A percentile compares a stretch with the other conserved stretches of the same genome.
These are phyloP conservation scores for Brenthis hecate DNA, from an alignment of 2,888 invertebrate species.

Conservation along the genomic window DNA sequence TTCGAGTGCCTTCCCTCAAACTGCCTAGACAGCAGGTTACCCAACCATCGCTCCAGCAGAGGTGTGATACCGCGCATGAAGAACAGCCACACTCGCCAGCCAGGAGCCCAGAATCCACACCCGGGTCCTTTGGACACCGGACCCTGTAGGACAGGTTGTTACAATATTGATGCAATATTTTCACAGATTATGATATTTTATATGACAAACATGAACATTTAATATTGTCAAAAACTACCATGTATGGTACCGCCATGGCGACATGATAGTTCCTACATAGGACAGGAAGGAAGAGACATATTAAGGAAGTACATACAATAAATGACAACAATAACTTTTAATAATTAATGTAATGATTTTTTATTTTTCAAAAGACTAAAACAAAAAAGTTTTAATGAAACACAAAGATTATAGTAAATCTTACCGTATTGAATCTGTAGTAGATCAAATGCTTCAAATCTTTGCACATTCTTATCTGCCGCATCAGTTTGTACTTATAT, in stretches of 20 bases:
- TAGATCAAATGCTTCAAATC: constrained; percentile 99
- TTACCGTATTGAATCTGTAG: constrained; percentile 98
- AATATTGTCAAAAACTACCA: too few species aligned
- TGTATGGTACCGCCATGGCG: too few species aligned
- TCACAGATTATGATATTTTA: too few species aligned
- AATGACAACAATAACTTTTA: too few species aligned
- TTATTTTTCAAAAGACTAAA: neutral
- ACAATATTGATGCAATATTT: too few species aligned
- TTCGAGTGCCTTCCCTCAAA: constrained; percentile 99
- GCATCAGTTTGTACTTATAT: constrained; percentile 99
- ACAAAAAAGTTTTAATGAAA: constrained; percentile 12
- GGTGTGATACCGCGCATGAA: constrained; percentile 99
- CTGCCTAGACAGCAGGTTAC: constrained; percentile 98
- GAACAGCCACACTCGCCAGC: constrained; percentile 99
- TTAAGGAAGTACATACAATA: too few species aligned
- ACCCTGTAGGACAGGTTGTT: constrained; percentile 81
- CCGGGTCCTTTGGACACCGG: constrained; percentile 99
- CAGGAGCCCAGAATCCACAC: constrained; percentile 99
- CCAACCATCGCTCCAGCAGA: constrained; percentile 98
- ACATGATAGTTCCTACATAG: too few species aligned
- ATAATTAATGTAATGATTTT: too few species aligned
- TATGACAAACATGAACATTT: too few species aligned
- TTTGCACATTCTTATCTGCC: constrained; percentile 99
- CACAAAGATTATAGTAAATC: constrained; percentile 49
- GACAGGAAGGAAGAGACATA: too few species aligned